Base-by-base conservation (phyloP, 2,113 vertebrate species). In the Corynorhinus townsendii region DNA sequence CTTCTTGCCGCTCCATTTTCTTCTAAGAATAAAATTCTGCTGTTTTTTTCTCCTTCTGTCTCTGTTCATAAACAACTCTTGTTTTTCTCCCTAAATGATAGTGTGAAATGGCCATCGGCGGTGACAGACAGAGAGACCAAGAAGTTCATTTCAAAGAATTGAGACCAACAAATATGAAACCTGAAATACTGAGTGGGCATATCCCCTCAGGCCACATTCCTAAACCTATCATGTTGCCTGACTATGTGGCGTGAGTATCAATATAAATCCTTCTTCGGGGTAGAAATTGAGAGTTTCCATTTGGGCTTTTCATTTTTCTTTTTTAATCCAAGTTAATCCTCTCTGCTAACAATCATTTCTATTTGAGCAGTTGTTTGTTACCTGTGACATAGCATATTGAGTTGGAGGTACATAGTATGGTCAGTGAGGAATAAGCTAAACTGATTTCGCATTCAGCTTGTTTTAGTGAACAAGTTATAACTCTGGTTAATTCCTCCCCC, bases 191-290 rank as follows among this genome's bases (percentile, higher is more conserved):
- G 47, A 99, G 98, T 90, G 99, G 99, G 38, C 99, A 99, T 96
- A 99, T 99, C 69, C 99, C 99, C 11, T 96, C 99, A 0, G 99
- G 99, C 54, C 98, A 99, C 98, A 99, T 99, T 96, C 99, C 99
- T 15, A 99, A 99, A 94, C 99, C 99, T 12, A 98, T 99, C 14
- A 97, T 99, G 84, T 99, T 99, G 98, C 99, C 99, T 0, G 99
- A 99, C 97, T 99, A 99, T 8, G 98, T 99, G 80, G 99, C 98
- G 99, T 99, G 95, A 99, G 99, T 99, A 75, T 59, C 75, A 17
- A 7, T 56, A 64, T 24, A 4, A 24, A 16, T 14, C 17, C 52
- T 64, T 17, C 28, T 40, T 38, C 35, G 10, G 11, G 38, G 26
- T 56, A 28, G 77, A 40, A 49, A 82, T 7, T 19, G 45, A 68